Percentiles rank a stretch among this genome's conserved stretches.
These are phyloP conservation scores for Antitype chi DNA, from an alignment of 2,888 invertebrate genomes.

Conservation along the genomic window DNA sequence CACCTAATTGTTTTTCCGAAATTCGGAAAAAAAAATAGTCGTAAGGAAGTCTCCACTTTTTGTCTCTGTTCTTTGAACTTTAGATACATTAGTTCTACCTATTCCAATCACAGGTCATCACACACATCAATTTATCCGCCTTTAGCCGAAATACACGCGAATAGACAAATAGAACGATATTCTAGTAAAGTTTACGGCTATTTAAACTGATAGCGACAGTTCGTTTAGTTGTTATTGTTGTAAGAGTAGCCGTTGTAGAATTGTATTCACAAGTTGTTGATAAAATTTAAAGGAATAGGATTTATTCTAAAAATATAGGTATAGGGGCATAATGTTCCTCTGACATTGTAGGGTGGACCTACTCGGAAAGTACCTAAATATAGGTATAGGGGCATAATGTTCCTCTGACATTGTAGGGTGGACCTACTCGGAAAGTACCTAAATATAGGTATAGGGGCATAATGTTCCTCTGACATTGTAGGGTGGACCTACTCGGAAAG, in stretches of 20 bases:
- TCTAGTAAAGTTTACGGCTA: constrained; percentile 3
- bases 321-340: neutral
- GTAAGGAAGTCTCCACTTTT: no score
- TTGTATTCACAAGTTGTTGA: neutral
- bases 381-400: neutral
- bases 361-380: no score
- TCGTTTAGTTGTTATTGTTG: neutral
- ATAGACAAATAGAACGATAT: neutral
- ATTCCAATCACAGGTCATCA: no score
- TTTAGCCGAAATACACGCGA: neutral
- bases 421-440: no score
- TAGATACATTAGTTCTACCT: no score
- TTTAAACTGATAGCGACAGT: neutral
- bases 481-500: no score
- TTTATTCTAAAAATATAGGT: neutral
- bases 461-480: neutral
- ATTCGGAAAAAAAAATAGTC: no score
- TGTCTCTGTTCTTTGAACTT: no score
- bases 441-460: neutral
- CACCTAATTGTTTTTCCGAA: no score
- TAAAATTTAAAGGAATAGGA: neutral
- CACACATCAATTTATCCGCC: constrained; percentile 1
- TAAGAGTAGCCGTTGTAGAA: neutral
- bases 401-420: neutral
- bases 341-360: neutral